phyloP scores from a whole-genome alignment of 2,888 invertebrate genomes.

The Hesperia comma region DNA sequence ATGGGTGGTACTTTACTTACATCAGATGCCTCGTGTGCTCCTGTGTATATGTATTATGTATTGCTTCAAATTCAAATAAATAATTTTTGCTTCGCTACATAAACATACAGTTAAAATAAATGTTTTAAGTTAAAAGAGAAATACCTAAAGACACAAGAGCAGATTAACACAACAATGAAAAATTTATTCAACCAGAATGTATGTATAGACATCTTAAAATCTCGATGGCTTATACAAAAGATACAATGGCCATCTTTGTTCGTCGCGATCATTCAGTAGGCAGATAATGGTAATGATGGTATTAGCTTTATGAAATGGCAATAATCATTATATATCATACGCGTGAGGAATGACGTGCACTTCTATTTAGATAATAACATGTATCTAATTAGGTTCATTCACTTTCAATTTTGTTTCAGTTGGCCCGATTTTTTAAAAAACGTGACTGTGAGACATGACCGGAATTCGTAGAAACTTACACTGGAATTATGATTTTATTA shows the following conservation, averaged over 20 bases:
- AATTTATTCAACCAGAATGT: slow-evolving; percentile 6
- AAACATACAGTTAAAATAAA: no score
- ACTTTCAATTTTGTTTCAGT: slow-evolving; percentile 32
- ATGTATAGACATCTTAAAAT: slow-evolving; percentile 5
- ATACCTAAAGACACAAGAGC: no score
- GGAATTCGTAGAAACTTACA: background rate
- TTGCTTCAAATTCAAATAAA: no score
- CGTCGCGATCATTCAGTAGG: slow-evolving; percentile 41
- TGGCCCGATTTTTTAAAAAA: slow-evolving; percentile 18
- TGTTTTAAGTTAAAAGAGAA: no score
- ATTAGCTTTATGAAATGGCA: slow-evolving; percentile 42
- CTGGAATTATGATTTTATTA: background rate
- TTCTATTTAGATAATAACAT: slow-evolving; percentile 30
- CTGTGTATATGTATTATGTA: no score
- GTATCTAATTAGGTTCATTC: slow-evolving; percentile 23
- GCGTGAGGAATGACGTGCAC: slow-evolving; percentile 41
- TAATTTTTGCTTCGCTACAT: no score
- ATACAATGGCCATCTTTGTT: slow-evolving; percentile 40
- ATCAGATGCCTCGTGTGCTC: no score
- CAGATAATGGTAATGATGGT: slow-evolving; percentile 43
- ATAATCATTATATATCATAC: slow-evolving; percentile 41
- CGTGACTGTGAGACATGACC: slow-evolving; percentile 5
- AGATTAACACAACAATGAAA: background rate
- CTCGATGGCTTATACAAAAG: slow-evolving; percentile 11
- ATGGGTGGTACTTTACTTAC: no score